Percentiles rank a stretch among this genome's conserved stretches.
Conservation (phyloP, 2,888 invertebrate genomes). For the Oscheius onirici region DNA sequence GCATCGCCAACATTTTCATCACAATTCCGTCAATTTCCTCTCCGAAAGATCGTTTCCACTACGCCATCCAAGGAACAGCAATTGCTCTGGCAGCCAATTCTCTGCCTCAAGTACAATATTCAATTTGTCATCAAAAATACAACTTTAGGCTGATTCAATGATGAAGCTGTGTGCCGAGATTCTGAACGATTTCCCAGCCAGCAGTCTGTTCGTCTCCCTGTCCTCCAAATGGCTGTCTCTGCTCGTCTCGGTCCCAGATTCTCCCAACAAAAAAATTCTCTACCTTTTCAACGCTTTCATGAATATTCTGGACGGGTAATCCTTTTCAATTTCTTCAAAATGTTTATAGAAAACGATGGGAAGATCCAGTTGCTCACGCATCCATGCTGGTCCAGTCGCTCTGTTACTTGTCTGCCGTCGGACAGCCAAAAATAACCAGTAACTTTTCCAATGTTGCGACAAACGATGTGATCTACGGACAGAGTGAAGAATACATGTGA, state of each 20-base stretch:
- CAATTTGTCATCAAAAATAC: not conserved
- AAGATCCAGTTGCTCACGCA: not conserved
- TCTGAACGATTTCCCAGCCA: constrained; percentile 17
- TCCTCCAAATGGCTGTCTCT: constrained; percentile 22
- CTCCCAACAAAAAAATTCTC: constrained; percentile 26
- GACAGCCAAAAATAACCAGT: constrained; percentile 4
- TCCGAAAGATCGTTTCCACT: not conserved
- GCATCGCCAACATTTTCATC: constrained; percentile 31
- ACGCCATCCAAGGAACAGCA: constrained; percentile 36
- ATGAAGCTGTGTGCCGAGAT: constrained; percentile 25
- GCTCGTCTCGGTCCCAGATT: constrained; percentile 29
- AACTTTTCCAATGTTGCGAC: not conserved
- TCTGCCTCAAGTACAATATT: constrained; percentile 37
- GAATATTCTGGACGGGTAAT: constrained; percentile 24
- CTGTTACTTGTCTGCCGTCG: constrained; percentile 15
- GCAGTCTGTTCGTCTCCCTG: not conserved
- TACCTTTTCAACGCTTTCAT: constrained; percentile 24
- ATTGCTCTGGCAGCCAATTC: constrained; percentile 44
- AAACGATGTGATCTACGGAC: constrained; percentile 30
- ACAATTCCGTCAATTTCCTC: constrained; percentile 30
- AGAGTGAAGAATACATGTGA: constrained; percentile 22
- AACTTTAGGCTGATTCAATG: constrained; percentile 30
- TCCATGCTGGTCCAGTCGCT: not conserved
- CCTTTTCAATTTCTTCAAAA: too few relatives aligned
- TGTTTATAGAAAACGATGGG: constrained; percentile 25